These are phyloP conservation scores for Pristionchus arcanus DNA, from an alignment of 2,888 invertebrate genomes.

Conservation along the genomic window DNA sequence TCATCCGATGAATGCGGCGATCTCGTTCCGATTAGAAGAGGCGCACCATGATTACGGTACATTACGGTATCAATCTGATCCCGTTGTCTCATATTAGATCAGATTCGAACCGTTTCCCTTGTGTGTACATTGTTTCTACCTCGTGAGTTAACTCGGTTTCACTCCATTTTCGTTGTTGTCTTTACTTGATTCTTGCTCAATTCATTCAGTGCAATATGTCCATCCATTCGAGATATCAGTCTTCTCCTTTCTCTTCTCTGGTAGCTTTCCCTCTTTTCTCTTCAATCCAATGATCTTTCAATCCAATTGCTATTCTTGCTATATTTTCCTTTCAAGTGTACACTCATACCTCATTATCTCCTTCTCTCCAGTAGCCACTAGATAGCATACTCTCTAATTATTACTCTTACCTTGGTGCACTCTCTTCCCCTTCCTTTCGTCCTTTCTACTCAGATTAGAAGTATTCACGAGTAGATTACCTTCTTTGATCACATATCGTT, in stretches of 20 bases:
- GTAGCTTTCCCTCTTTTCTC: neutral
- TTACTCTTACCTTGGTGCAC: neutral
- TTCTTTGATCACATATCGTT: neutral
- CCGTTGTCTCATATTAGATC: neutral
- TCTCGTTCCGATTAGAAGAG: slow-evolving; percentile 44
- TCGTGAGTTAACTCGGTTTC: neutral
- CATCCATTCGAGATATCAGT: neutral
- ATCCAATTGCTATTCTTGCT: slow-evolving; percentile 22
- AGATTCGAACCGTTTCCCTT: neutral
- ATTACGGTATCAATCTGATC: neutral
- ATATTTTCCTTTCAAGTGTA: neutral
- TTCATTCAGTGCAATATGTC: slow-evolving; percentile 12
- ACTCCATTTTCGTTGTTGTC: neutral
- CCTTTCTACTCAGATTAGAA: neutral
- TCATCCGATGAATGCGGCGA: slow-evolving; percentile 50
- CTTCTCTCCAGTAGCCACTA: neutral
- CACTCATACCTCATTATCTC: slow-evolving; percentile 1
- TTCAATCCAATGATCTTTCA: slow-evolving; percentile 28
- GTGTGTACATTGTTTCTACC: neutral
- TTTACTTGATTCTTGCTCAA: neutral
- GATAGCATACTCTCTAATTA: neutral
- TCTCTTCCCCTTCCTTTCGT: neutral
- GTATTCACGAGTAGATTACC: neutral
- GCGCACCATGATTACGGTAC: slow-evolving; percentile 8
- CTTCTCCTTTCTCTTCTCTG: neutral